Evolutionary conservation across 2,888 invertebrate genomes (phyloP), one percentile per base, ranked within the genome.

Genomic region (Ophraella communa): DNA sequence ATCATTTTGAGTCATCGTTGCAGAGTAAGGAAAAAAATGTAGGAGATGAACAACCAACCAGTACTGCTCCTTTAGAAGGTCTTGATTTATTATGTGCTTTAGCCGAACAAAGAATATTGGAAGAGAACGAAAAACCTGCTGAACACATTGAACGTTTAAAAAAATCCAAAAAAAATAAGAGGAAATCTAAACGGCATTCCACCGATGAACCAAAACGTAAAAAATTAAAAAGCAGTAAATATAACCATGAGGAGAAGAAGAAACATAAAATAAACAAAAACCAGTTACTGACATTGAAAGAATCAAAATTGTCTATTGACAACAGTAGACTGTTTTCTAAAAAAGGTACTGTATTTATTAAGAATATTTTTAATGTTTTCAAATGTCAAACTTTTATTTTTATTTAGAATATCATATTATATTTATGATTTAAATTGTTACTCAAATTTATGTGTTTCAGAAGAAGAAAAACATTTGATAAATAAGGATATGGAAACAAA

Each of bases 51-150:
- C 52, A 61, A 14, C 33, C 53, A 4, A 76, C 71, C 0, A 84
- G 84, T 62, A 81, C 81, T 1, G 23, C 8, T 47, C 11, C 45
- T 4, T 81, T 90, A 17, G 90, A 87, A 21, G 90, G 90, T 0
- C 82, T 95, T 14, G 91, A 91, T 58, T 80, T 95, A 30, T 81
- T 95, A 23, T 94, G 94, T 79, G 93, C 93, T 7, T 83, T 94
- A 64, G 95, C 94, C 0, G 94, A 94, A 77, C 93, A 94, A 77
- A 86, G 93, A 70, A 90, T 93, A 68, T 87, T 90, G 83, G 92
- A 93, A 76, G 93, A 93, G 79, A 91, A 87, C 1, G 73, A 72
- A 42, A 74, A 70, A 66, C 69, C 67, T 39, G 62, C 65, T 51
- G 23, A 54, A 44, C 69, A 75, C 23, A 67, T 66, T 54, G 65